Evolutionary conservation across 2,113 vertebrate genomes (phyloP), one percentile per base, ranked within the genome.

Genomic region (Eurypyga helias): DNA sequence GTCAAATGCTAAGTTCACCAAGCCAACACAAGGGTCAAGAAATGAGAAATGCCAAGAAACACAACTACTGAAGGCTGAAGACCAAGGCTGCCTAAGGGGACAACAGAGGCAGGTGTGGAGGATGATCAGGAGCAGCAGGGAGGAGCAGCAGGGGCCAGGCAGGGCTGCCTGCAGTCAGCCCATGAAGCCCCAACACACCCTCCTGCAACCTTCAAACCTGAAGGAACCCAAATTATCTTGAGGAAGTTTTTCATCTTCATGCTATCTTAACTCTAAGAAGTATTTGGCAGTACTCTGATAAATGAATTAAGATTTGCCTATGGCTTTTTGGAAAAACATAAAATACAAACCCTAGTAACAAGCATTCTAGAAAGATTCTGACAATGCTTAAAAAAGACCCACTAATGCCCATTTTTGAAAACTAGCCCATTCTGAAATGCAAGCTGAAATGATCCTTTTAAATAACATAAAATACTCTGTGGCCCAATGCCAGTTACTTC

Each of bases 41-140:
- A 83, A 28, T 52, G 7, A 43, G 33, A 72, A 79, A 13, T 87
- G 23, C 17, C 65, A 82, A 31, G 57, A 93, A 79, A 64, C 15
- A 43, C 0, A 78, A 15, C 38, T 55, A 33, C 38, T 43, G 9
- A 65, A 61, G 46, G 33, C 7, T 28, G 70, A 62, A 87, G 51
- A n/a, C 10, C 19, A 48, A 38, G 9, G 45, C 33, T 65, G 33
- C 24, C 90, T 16, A 52, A 75, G 17, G 14, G 6, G 19, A 54
- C 38, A 23, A 19, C 16, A 33, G 23, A 60, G 9, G 18, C 23
- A 82, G 26, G 7, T 26, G 34, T 1, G n/a, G 49, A 61, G 29
- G 11, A 60, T 17, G 69, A 57, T 13, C 10, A 18, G 23, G 31
- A 60, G 33, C 0, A 0, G 31, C 26, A 61, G 38, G 16, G 29